Percentiles rank a stretch among this genome's conserved stretches.
These are phyloP conservation scores for Trochalopteron elliotii DNA, from an alignment of 2,113 vertebrate genomes.

Conservation along the genomic window DNA sequence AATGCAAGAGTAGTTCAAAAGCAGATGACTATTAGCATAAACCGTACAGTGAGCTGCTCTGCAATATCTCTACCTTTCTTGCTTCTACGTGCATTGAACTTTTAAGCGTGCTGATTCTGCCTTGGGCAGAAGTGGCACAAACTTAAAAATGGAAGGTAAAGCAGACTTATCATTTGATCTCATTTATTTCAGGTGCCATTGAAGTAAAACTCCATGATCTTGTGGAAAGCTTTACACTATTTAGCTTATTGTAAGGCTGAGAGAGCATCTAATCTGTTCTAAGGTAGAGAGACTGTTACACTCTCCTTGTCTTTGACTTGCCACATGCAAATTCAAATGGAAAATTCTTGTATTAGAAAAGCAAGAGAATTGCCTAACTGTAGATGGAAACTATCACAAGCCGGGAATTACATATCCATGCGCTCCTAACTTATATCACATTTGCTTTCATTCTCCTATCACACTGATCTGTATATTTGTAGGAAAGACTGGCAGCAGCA, in stretches of 20 bases:
- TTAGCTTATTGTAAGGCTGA: not conserved
- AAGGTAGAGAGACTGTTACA: not conserved
- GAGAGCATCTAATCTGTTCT: not conserved
- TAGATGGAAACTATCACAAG: not conserved
- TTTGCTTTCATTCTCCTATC: not conserved
- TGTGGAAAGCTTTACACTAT: not conserved
- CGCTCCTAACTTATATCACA: not conserved
- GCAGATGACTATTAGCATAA: not conserved
- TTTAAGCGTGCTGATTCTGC: not conserved
- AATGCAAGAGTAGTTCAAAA: slow-evolving; percentile 15
- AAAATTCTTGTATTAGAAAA: not conserved
- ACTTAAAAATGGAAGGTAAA: slow-evolving; percentile 6
- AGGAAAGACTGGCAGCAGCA: not conserved
- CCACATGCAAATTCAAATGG: not conserved
- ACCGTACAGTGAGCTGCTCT: not conserved
- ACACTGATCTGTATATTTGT: not conserved
- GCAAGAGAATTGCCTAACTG: not conserved
- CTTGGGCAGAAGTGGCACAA: not conserved
- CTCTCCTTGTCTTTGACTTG: not conserved
- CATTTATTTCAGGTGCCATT: not conserved
- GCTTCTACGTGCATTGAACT: not conserved
- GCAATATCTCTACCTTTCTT: not conserved
- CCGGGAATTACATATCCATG: not conserved
- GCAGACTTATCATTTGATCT: not conserved
- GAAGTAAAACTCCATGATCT: not conserved